Evolutionary conservation across 2,888 invertebrate genomes (phyloP), one percentile per base, ranked within the genome.

Genomic region (Yponomeuta malinellus): DNA sequence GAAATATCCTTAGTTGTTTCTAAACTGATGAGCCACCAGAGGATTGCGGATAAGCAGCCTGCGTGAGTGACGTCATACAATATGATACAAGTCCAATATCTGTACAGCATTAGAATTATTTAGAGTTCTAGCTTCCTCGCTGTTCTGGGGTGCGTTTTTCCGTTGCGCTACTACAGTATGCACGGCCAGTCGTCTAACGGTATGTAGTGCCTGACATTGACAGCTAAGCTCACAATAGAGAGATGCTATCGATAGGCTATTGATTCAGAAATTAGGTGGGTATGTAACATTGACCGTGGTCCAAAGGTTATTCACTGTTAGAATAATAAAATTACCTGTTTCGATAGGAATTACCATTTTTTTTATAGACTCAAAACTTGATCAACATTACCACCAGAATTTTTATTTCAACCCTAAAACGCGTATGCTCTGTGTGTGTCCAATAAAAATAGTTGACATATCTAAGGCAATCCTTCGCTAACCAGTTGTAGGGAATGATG

Each of bases 401-500:
- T 8, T 43, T 3, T 43, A 43, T 43, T 43, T 8, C 6, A 8
- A 43, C 52, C 52, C 52, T 59, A 59, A 59, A 59, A 15, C 52
- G 52, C 52, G 15, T 12, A 3, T 15, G 12, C 52, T 59, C 52
- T 59, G 6, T 52, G 6, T 52, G 52, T 12, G 52, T 59, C 52
- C 52, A 59, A 59, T 59, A 59, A 15, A 59, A 59, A 59, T 59
- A 59, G 52, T 59, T 59, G 52, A 59, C 52, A 59, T 59, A 59
- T 59, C 15, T 15, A 59, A 59, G 52, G 52, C 52, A 1, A 59
- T 59, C 52, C 52, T 59, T 12, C 52, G 8, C 43, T 43, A 59
- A 59, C 52, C 52, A 59, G 52, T 59, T 59, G 52, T 59, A 59
- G 12, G 52, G 52, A 59, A 59, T 59, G 52, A 59, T 15, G 52